Percentiles rank a stretch among this genome's conserved stretches.
These are phyloP conservation scores for Pelobates cultripes DNA, from an alignment of 2,797 vertebrate genomes.

Conservation along the genomic window DNA sequence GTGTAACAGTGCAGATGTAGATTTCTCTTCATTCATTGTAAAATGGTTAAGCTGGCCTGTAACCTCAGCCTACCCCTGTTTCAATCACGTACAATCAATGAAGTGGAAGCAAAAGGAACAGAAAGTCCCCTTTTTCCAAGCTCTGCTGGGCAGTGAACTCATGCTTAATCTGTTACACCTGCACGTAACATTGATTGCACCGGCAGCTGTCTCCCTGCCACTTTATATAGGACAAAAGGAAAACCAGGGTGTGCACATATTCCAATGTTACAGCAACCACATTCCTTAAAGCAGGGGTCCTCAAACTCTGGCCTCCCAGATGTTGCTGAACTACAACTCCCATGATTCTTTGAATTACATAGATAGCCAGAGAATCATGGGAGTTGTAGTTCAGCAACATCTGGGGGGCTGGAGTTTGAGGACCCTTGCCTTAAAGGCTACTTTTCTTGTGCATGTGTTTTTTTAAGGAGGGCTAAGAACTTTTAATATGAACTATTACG, in stretches of 20 bases:
- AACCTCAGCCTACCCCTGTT: slow-evolving; percentile 34
- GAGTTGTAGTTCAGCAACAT: too few species aligned
- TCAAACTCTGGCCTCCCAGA: too few species aligned
- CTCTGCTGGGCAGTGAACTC: slow-evolving; percentile 30
- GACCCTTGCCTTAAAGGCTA: too few species aligned
- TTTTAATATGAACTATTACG: neutral
- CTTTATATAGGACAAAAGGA: slow-evolving; percentile 20
- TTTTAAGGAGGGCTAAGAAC: neutral
- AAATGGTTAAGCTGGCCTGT: slow-evolving; percentile 12
- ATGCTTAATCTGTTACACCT: slow-evolving; percentile 40
- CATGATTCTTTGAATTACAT: too few species aligned
- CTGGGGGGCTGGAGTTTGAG: too few species aligned
- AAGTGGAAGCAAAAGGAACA: slow-evolving; percentile 40
- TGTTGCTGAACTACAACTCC: too few species aligned
- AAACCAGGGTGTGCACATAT: neutral
- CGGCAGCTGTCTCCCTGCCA: slow-evolving; percentile 41
- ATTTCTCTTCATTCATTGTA: slow-evolving; percentile 12
- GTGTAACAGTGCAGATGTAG: neutral
- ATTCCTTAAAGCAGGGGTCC: neutral
- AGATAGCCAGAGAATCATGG: too few species aligned
- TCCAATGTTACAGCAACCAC: neutral
- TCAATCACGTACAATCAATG: slow-evolving; percentile 27
- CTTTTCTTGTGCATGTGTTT: neutral
- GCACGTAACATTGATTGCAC: slow-evolving; percentile 31
- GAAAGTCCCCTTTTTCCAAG: slow-evolving; percentile 34